Evolutionary conservation across 2,113 vertebrate genomes (phyloP), one percentile per base, ranked within the genome.

Genomic region (Galeopterus variegatus): DNA sequence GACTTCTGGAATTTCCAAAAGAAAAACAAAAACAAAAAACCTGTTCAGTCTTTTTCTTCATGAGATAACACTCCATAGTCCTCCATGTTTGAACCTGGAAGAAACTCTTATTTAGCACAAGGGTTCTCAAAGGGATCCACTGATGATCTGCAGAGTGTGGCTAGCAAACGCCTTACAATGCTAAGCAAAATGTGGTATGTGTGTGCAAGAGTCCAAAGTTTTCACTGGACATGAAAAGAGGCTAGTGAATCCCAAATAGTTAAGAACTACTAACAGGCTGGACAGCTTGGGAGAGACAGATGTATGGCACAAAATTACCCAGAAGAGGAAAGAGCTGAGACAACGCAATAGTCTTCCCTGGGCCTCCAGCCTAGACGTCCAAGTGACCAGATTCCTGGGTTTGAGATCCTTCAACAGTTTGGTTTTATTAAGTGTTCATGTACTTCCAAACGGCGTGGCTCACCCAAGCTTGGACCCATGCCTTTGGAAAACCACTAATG

Each of bases 401-500:
- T 94, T 95, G 69, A 86, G 96, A 94, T 87, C 96, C 95, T 92
- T 96, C 95, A 93, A 90, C 96, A 90, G 89, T 95, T 83, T 92
- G 80, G 64, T 95, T 98, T 97, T 95, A 94, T 97, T 82, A 97
- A 97, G 95, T 97, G 93, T 96, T 90, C 94, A 54, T 36, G 31
- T 77, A 92, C 75, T 97, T 97, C 93, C 0, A 11, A 97, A 95
- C 86, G 75, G 64, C 0, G 50, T 8, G 52, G 67, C 65, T 65
- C 28, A 56, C 95, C 97, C 96, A 93, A 90, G 92, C 87, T 93
- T 97, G 97, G 97, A 89, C 36, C 52, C 0, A 3, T 60, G 97
- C 95, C 97, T 94, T 92, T 89, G 93, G 96, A 95, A 98, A 98
- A 97, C 95, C 95, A 81, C 97, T 92, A 92, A 97, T 65, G 95